Percentiles rank a stretch among this genome's conserved stretches.
phyloP scores from a whole-genome alignment of 2,888 invertebrate species.

The Tetropium fuscum region DNA sequence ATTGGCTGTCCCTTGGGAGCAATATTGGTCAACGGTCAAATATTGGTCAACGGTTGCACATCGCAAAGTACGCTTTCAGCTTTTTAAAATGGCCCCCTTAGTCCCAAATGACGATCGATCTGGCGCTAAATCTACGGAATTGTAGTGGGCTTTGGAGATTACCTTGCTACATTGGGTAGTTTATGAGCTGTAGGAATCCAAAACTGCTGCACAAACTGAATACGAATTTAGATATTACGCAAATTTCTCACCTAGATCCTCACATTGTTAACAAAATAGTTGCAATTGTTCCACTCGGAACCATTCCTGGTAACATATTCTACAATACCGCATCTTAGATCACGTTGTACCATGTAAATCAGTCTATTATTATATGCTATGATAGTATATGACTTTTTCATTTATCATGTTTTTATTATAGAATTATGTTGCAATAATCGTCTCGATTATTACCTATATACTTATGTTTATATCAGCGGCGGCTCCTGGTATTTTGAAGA shows the following conservation, averaged over 20 bases:
- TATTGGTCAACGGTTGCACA: slow-evolving; percentile 59
- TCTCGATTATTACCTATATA: too few relatives aligned
- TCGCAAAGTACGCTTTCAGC: slow-evolving; percentile 67
- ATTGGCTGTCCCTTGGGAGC: slow-evolving; percentile 60
- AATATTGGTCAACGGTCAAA: too few relatives aligned
- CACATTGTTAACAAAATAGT: not conserved
- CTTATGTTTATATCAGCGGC: too few relatives aligned
- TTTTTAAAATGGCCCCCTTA: slow-evolving; percentile 66
- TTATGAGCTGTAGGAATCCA: slow-evolving; percentile 38
- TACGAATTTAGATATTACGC: slow-evolving; percentile 29
- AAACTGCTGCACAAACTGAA: slow-evolving; percentile 26
- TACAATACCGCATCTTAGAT: too few relatives aligned
- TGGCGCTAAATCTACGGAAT: slow-evolving; percentile 63
- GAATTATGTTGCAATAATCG: too few relatives aligned
- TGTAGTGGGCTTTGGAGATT: slow-evolving; percentile 60
- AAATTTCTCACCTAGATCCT: slow-evolving; percentile 7
- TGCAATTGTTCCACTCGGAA: not conserved
- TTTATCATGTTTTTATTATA: too few relatives aligned
- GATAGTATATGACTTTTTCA: too few relatives aligned
- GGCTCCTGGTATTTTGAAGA: too few relatives aligned
- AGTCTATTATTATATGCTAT: too few relatives aligned
- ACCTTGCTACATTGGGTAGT: slow-evolving; percentile 40
- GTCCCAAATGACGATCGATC: slow-evolving; percentile 66
- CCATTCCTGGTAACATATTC: too few relatives aligned
- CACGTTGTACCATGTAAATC: too few relatives aligned